These are phyloP conservation scores for Drosophila leontia DNA, from an alignment of 1,140 invertebrate species.

Conservation along the genomic window DNA sequence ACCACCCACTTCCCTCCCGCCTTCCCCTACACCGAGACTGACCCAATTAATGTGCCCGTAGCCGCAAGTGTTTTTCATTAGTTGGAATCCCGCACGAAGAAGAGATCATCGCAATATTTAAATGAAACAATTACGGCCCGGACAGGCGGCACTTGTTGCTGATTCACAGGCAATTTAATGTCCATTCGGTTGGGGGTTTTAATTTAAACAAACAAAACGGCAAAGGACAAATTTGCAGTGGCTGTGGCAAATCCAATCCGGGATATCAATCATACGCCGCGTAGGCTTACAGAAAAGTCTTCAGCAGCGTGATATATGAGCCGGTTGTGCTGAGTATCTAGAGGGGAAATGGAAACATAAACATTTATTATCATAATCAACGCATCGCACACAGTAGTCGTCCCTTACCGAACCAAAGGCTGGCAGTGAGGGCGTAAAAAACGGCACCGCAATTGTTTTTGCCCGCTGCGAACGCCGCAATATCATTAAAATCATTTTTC, in stretches of 20 bases:
- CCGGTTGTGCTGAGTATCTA: constrained; percentile 82
- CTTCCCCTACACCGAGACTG: constrained; percentile 2
- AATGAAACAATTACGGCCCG: constrained; percentile 59
- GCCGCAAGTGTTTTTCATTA: constrained; percentile 76
- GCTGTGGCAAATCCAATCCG: constrained; percentile 30
- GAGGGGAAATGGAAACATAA: constrained; percentile 25
- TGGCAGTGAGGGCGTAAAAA: constrained; percentile 80
- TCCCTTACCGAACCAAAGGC: constrained; percentile 73
- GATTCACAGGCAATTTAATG: constrained; percentile 46
- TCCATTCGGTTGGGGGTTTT: constrained; percentile 41
- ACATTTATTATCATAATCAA: constrained; percentile 65
- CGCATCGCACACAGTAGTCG: constrained; percentile 21
- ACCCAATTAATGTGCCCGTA: constrained; percentile 70
- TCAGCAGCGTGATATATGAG: constrained; percentile 80
- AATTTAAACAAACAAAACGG: constrained; percentile 52
- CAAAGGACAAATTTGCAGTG: constrained; percentile 13
- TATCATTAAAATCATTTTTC: constrained; percentile 84
- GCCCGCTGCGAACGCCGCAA: constrained; percentile 76
- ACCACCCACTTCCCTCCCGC: neutral
- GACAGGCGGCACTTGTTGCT: constrained; percentile 45
- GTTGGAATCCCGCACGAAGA: constrained; percentile 42
- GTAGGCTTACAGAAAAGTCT: constrained; percentile 77
- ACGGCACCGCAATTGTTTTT: constrained; percentile 80
- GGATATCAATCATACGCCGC: constrained; percentile 75
- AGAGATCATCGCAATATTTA: constrained; percentile 44